Base-by-base conservation (phyloP, 2,797 vertebrate species). In the Morus bassanus region DNA sequence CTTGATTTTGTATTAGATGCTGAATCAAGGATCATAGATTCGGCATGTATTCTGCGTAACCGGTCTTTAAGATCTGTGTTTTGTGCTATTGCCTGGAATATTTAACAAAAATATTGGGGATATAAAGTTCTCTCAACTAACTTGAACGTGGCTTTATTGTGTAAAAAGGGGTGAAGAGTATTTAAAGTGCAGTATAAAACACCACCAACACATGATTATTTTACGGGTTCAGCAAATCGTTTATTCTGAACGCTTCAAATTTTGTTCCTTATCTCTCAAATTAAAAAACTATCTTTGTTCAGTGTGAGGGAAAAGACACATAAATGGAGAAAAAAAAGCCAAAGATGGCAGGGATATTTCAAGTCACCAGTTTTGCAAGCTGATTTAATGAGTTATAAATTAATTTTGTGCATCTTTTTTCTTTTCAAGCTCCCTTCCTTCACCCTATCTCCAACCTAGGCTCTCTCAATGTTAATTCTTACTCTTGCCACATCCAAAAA, bases 21-120 rank as follows among this genome's bases (percentile, higher is more conserved):
- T 98, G 98, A 98, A 95, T 99, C 99, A 98, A 98, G 97, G 97
- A 99, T 98, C 98, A 98, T 98, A 97, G 99, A 99, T 97, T 99
- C 99, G 28, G 98, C 98, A 96, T 99, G 99, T 98, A 99, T 99
- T 99, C 99, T 99, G 98, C 98, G 97, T 98, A 99, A 99, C 81
- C 98, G 99, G 97, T 99, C 99, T 98, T 98, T 99, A 98, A 99
- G 98, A 93, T 99, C 99, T 98, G 98, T 98, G 97, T 99, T 99
- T 98, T 99, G 99, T 97, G 99, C 98, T 98, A 99, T 98, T 98
- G 99, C 99, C 99, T 99, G 98, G 96, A 98, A 99, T 85, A 98
- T 91, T 98, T 98, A 97, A 98, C 90, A 97, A 98, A 98, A 97
- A 98, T 95, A 98, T 97, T 82, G 92, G 97, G 96, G 91, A 93